Evolutionary conservation across 2,797 vertebrate species (phyloP), one percentile per base, ranked within the genome.

Genomic region (Jordanella pulchra): DNA sequence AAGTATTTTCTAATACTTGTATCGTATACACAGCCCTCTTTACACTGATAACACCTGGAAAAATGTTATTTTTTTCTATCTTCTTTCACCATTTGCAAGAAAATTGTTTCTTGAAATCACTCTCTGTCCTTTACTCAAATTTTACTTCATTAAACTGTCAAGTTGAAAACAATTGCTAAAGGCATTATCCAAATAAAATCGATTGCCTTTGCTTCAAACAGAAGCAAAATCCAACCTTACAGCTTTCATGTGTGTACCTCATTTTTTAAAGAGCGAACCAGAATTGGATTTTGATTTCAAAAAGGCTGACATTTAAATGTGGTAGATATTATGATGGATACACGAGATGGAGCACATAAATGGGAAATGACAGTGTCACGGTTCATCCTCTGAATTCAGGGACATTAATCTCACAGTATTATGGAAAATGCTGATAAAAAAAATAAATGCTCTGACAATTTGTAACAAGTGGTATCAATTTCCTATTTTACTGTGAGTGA

Each of bases 221-320:
- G 83, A 87, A 85, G 83, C 48, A 78, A 83, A 88, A 91, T 82
- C 73, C 79, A 90, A 87, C 80, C 82, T 75, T 73, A 42, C 17
- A 65, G 81, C 85, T 92, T 92, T 90, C 71, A 88, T 91, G 86
- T 85, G 89, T 90, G 85, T 72, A 69, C 75, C 71, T 82, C 72
- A 72, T 61, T 68, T 84, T 71, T 76, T 72, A 79, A 75, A 81
- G 82, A 75, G 77, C 76, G 86, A 88, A 83, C 82, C 78, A 73
- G 81, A 79, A 84, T 85, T 79, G 83, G 83, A 87, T 77, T 74
- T 81, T 75, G 71, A 83, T 87, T 90, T 90, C 82, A 89, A 88
- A 63, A 91, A 87, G 87, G 87, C 72, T 94, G 92, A 91, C 91
- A 91, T 94, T 94, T 90, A 92, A 86, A 90, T 88, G 82, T 84